Percentiles rank a stretch among this genome's conserved stretches.
phyloP scores from a whole-genome alignment of 2,888 invertebrate genomes.

The Lobophora halterata region DNA sequence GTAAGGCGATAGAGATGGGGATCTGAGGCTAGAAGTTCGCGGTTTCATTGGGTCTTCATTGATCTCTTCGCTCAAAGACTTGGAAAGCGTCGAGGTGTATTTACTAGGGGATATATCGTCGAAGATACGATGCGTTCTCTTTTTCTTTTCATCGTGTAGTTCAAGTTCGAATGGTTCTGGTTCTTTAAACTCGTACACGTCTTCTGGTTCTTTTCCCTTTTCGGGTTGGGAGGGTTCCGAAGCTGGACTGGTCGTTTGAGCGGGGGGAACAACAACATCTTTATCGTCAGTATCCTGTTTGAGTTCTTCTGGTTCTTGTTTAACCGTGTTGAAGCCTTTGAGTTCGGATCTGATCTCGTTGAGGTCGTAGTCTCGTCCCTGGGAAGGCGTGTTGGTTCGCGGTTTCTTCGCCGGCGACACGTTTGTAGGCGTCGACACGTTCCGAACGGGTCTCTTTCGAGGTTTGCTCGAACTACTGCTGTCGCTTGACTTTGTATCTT shows the following conservation, averaged over 20 bases:
- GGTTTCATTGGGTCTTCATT: slow-evolving; percentile 62
- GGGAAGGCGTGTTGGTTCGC: slow-evolving; percentile 47
- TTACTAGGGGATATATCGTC: slow-evolving; percentile 76
- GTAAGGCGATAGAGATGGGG: slow-evolving; percentile 70
- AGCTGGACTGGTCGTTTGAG: slow-evolving; percentile 34
- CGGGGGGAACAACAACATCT: slow-evolving; percentile 36
- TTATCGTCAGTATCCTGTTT: slow-evolving; percentile 56
- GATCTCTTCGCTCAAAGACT: slow-evolving; percentile 80
- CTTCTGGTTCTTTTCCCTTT: slow-evolving; percentile 74
- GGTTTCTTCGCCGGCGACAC: slow-evolving; percentile 63
- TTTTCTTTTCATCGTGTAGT: slow-evolving; percentile 81
- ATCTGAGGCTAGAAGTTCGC: slow-evolving; percentile 55
- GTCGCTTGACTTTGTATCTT: slow-evolving; percentile 67
- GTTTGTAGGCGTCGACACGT: slow-evolving; percentile 55
- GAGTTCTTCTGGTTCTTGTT: slow-evolving; percentile 68
- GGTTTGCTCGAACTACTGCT: slow-evolving; percentile 68
- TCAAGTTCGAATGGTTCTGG: slow-evolving; percentile 94
- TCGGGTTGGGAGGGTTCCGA: slow-evolving; percentile 51
- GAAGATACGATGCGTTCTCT: slow-evolving; percentile 72
- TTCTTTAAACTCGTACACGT: slow-evolving; percentile 94
- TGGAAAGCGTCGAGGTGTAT: slow-evolving; percentile 68
- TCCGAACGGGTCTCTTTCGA: slow-evolving; percentile 63
- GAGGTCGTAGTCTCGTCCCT: slow-evolving; percentile 87
- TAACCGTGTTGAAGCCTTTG: slow-evolving; percentile 85
- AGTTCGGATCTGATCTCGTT: slow-evolving; percentile 92